Percentiles rank a stretch among this genome's conserved stretches.
Conservation (phyloP, 2,888 invertebrate species). For the Strigamia transsilvanica region DNA sequence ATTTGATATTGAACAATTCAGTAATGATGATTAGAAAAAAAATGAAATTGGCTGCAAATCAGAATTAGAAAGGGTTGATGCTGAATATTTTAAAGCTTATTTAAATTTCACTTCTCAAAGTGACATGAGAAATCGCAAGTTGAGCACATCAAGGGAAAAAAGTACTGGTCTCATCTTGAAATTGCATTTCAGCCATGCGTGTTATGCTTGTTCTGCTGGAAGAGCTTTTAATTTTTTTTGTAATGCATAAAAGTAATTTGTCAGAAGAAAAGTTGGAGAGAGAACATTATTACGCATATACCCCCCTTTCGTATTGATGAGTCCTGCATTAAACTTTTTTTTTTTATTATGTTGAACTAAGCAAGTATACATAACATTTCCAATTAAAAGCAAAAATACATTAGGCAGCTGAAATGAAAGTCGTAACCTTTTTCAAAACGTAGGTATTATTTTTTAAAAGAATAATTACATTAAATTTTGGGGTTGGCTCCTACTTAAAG, state of each 20-base stretch:
- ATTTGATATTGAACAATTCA: neutral
- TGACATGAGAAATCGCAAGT: constrained; percentile 46
- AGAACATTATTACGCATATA: constrained; percentile 37
- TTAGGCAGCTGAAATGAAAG: constrained; percentile 27
- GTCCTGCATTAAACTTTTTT: constrained; percentile 30
- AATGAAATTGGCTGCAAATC: constrained; percentile 17
- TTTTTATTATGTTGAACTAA: constrained; percentile 33
- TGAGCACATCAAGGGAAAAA: constrained; percentile 40
- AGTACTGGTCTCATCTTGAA: constrained; percentile 45
- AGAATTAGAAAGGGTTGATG: neutral
- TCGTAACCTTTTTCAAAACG: constrained; percentile 35
- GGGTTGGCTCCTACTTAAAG: constrained; percentile 28
- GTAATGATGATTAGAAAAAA: neutral
- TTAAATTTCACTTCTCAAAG: constrained; percentile 33
- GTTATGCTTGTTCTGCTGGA: constrained; percentile 46
- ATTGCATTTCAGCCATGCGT: constrained; percentile 49
- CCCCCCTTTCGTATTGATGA: constrained; percentile 36
- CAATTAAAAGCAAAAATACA: constrained; percentile 49
- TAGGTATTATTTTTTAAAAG: constrained; percentile 46
- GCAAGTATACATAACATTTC: constrained; percentile 43
- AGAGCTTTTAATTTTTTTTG: constrained; percentile 46
- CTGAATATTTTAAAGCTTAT: constrained; percentile 37
- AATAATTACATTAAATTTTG: constrained; percentile 49
- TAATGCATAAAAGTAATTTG: constrained; percentile 49
- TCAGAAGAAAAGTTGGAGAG: constrained; percentile 43